Conservation (phyloP, 2,113 vertebrate species). For the Phylloscopus trochiloides region DNA sequence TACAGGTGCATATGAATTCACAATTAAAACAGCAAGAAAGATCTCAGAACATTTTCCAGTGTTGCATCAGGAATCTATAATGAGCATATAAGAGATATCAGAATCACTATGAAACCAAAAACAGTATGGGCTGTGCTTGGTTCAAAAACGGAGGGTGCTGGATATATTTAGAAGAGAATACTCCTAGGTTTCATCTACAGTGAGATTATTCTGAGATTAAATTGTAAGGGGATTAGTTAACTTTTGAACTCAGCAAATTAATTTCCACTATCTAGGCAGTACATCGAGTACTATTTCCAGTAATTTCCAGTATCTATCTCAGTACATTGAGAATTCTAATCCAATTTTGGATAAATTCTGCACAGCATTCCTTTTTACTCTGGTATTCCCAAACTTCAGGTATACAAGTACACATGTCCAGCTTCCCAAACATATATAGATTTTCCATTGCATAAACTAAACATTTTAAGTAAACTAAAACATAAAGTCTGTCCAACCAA, state of each 20-base stretch:
- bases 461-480: neutral
- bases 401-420: neutral
- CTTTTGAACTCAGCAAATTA: conserved; percentile 19
- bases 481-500: neutral
- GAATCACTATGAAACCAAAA: neutral
- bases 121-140: neutral
- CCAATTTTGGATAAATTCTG: neutral
- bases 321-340: neutral
- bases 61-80: neutral
- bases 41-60: neutral
- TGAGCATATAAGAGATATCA: neutral
- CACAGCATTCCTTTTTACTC: neutral
- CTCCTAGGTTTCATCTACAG: neutral
- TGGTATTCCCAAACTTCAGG: neutral
- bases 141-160: neutral
- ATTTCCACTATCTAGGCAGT: neutral
- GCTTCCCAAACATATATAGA: neutral
- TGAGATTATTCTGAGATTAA: neutral
- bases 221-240: neutral
- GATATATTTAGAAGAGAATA: neutral
- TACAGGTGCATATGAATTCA: neutral
- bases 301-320: no score
- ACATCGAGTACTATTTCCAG: neutral
- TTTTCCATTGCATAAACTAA: neutral
- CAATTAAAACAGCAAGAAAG: neutral